Percentiles rank a stretch among this genome's conserved stretches.
Evolutionary conservation across 2,113 vertebrate genomes (phyloP).

Genomic region (Chionomys nivalis): DNA sequence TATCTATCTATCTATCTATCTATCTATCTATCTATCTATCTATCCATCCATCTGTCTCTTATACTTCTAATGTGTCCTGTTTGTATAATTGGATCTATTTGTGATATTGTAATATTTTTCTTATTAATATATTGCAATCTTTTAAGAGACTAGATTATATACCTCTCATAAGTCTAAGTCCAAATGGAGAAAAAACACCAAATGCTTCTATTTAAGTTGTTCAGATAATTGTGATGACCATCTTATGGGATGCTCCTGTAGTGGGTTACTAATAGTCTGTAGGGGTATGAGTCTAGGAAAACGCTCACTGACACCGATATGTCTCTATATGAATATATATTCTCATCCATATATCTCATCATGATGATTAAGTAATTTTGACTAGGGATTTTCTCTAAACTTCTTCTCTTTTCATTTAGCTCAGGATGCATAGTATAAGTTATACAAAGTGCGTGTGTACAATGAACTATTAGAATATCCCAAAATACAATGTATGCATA

Average conservation of each 20-base stretch:
- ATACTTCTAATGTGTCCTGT: neutral
- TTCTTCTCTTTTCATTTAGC: neutral
- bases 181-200: neutral
- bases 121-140: neutral
- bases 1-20: neutral
- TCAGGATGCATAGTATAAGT: neutral
- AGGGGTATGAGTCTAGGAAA: neutral
- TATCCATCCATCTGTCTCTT: too few species aligned
- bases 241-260: neutral
- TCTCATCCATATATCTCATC: neutral
- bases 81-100: neutral
- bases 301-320: neutral
- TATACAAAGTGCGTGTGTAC: neutral
- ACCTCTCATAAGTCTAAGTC: neutral
- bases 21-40: neutral
- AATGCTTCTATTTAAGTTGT: neutral
- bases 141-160: neutral
- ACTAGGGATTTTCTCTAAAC: neutral
- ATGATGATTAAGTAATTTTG: slow-evolving; percentile 7
- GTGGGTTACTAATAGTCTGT: too few species aligned
- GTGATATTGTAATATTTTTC: neutral
- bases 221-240: neutral
- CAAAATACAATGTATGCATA: neutral
- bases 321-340: neutral
- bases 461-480: neutral